Conservation (phyloP, 2,888 invertebrate species). For the Drosophila nigricruria region DNA sequence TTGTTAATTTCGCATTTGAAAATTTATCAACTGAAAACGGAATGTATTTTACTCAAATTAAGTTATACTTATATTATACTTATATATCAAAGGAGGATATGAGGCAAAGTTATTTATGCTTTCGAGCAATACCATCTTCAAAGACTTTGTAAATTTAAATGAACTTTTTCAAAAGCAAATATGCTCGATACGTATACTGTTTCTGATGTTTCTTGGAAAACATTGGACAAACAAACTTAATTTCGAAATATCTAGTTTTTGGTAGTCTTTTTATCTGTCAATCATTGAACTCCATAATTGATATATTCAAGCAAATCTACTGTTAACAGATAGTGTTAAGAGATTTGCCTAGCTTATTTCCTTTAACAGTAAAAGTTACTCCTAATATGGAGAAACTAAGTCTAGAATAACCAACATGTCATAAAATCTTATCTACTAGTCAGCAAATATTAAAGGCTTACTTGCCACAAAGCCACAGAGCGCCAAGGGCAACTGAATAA, state of each 20-base stretch:
- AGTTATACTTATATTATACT: not conserved
- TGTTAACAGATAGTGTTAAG: not conserved
- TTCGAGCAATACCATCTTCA: not conserved
- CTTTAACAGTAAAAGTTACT: not conserved
- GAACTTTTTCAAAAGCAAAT: not conserved
- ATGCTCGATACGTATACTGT: too few species aligned
- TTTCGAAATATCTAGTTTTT: not conserved
- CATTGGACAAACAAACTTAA: not conserved
- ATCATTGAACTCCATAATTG: not conserved
- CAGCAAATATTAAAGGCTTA: constrained; percentile 30
- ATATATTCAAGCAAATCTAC: not conserved
- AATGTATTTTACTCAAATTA: too few species aligned
- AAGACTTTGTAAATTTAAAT: not conserved
- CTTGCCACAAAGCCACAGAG: constrained; percentile 12
- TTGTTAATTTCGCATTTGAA: too few species aligned
- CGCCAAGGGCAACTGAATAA: constrained; percentile 17
- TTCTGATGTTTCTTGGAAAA: not conserved
- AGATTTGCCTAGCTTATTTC: not conserved
- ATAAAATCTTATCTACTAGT: constrained; percentile 5
- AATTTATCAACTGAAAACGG: too few species aligned
- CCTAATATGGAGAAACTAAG: not conserved
- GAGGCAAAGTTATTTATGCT: not conserved
- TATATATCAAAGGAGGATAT: not conserved
- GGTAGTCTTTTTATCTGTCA: not conserved
- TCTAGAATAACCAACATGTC: not conserved